phyloP scores from a whole-genome alignment of 2,113 vertebrate species.

The Alethe diademata region DNA sequence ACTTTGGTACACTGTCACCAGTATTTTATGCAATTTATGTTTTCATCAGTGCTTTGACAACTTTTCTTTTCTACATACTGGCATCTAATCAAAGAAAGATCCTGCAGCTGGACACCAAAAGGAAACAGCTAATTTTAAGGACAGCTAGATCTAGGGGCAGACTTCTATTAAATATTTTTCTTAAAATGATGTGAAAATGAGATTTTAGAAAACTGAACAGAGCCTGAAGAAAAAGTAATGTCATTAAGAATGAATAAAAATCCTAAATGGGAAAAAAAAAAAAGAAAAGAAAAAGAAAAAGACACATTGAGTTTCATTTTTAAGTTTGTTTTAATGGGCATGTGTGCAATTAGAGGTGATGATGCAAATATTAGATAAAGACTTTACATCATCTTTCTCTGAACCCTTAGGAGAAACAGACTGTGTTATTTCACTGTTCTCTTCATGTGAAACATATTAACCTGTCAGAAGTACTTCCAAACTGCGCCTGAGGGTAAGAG shows the following conservation, averaged over 20 bases:
- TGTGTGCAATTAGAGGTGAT: not conserved
- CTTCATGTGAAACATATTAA: not conserved
- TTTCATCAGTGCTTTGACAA: not conserved
- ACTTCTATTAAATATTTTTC: not conserved
- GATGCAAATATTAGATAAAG: constrained; percentile 9
- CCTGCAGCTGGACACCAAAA: not conserved
- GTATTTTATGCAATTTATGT: not conserved
- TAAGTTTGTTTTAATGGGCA: not conserved
- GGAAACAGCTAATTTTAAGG: not conserved
- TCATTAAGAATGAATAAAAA: not conserved
- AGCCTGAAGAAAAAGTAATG: not conserved
- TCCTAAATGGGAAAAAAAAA: not conserved
- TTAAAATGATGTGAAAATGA: not conserved
- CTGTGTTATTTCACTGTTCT: not conserved
- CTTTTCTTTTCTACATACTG: not conserved
- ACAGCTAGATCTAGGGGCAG: not conserved
- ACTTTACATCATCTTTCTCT: not conserved
- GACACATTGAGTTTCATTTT: not conserved
- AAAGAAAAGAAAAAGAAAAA: not conserved
- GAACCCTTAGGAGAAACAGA: not conserved
- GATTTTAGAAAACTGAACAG: not conserved
- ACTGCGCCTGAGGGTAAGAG: not conserved
- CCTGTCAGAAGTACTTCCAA: constrained; percentile 25
- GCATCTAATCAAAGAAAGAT: not conserved
- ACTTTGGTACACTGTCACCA: not conserved